phyloP scores from a whole-genome alignment of 2,888 invertebrate species.

The Latheticus oryzae region DNA sequence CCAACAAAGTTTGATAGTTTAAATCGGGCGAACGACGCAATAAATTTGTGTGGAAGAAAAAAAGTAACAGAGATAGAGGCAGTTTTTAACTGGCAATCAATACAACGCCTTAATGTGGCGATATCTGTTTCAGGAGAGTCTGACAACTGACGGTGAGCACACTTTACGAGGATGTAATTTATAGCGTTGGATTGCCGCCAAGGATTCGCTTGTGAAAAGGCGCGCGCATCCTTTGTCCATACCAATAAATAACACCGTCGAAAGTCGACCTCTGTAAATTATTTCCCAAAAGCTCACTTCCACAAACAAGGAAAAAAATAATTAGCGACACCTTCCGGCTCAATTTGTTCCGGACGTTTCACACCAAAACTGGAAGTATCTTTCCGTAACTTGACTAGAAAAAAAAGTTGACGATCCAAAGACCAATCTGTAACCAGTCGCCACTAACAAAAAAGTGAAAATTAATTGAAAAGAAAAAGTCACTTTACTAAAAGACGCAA shows the following conservation, averaged over 20 bases:
- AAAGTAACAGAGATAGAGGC: constrained; percentile 47
- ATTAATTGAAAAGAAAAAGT: too few species aligned
- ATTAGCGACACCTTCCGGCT: constrained; percentile 21
- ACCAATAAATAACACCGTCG: constrained; percentile 45
- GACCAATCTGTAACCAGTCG: too few species aligned
- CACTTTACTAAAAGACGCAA: too few species aligned
- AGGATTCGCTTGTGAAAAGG: constrained; percentile 37
- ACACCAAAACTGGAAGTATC: too few species aligned
- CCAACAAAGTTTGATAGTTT: constrained; percentile 34
- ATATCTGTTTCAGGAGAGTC: constrained; percentile 51
- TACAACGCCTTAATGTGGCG: constrained; percentile 50
- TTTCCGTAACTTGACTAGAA: too few species aligned
- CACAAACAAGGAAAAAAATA: constrained; percentile 22
- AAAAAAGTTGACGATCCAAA: too few species aligned
- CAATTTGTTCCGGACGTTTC: constrained; percentile 1
- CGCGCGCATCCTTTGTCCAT: constrained; percentile 45
- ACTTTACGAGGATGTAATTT: constrained; percentile 47
- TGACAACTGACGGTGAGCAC: constrained; percentile 49
- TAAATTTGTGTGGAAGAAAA: constrained; percentile 50
- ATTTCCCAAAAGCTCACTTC: constrained; percentile 18
- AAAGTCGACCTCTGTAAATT: constrained; percentile 31
- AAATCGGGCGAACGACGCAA: constrained; percentile 47
- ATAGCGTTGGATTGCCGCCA: constrained; percentile 50
- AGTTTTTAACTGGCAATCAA: constrained; percentile 51
- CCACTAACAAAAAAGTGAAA: too few species aligned